Evolutionary conservation across 2,888 invertebrate genomes (phyloP), one percentile per base, ranked within the genome.

Genomic region (Scaptodrosophila latifasciaeformis): DNA sequence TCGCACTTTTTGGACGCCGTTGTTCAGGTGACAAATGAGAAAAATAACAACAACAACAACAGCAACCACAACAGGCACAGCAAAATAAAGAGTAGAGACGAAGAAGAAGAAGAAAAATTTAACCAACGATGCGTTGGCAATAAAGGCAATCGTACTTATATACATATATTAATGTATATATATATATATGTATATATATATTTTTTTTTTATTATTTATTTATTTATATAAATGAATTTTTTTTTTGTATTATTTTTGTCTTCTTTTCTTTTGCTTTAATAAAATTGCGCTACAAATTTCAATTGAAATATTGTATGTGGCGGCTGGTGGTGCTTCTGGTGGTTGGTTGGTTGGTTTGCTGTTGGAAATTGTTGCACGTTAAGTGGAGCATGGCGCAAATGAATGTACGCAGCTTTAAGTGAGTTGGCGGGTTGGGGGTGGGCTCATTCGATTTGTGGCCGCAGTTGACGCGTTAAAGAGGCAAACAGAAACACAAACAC

Each of bases 261-360:
- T 13, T 40, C 49, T 10, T 49, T 17, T 43, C 59, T 59, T 52
- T 54, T 58, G 53, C 45, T 57, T 74, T 66, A 77, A 74, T 74
- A 68, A 70, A 74, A 72, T 62, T 64, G 75, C 68, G 66, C 71
- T 57, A 71, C 75, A 70, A 71, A 68, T 77, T 72, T 74, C 77
- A 74, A 72, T 77, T 72, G 64, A 58, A 72, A 40, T 61, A 67
- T 76, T 62, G 70, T 67, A 31, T 10, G 10, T 31, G 10, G 31
- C 34, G 6, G 10, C 45, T 50, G 56, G 39, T 34, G 44, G 57
- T 44, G 56, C 44, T 6, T 34, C 12, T 15, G 15, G 15, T 13
- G 12, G 12, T 13, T 34, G 15, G 12, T 12, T 10, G 12, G 34
- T 48, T 56, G 52, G 59, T 45, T 47, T 12, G 49, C 43, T 61